phyloP scores from a whole-genome alignment of 2,797 vertebrate species.

The Catamblyrhynchus diadema region DNA sequence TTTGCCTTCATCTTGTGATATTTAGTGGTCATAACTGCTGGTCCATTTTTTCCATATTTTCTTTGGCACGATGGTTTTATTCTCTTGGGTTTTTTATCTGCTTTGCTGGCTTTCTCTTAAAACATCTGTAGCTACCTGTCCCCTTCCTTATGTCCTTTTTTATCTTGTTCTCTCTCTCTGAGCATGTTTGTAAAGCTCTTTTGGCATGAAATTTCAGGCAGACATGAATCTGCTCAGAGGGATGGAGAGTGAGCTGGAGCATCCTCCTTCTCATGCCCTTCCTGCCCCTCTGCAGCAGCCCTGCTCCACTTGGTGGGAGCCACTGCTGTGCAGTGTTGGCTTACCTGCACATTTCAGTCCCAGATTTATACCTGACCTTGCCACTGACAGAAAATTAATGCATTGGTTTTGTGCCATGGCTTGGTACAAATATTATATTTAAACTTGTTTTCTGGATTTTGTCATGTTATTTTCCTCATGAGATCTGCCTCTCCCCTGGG shows the following conservation, averaged over 20 bases:
- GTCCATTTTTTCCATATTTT: neutral
- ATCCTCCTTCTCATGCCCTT: neutral
- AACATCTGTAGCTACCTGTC: neutral
- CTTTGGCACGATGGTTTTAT: neutral
- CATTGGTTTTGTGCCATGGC: neutral
- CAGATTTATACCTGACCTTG: neutral
- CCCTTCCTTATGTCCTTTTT: neutral
- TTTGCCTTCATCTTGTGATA: neutral
- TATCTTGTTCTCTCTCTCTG: neutral
- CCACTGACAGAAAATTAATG: neutral
- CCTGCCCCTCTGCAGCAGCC: rapidly evolving
- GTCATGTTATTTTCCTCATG: neutral
- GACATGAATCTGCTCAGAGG: rapidly evolving
- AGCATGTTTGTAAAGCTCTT: neutral
- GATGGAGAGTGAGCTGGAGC: neutral
- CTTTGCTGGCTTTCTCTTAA: neutral
- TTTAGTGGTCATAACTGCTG: neutral
- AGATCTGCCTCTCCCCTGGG: neutral
- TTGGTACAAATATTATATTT: neutral
- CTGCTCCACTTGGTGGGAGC: neutral
- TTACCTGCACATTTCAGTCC: neutral
- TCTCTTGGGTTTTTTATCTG: neutral
- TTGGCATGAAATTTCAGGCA: neutral
- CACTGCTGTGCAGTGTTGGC: rapidly evolving
- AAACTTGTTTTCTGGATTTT: neutral